A percentile compares a stretch with the other conserved stretches of the same genome.
Evolutionary conservation across 2,113 vertebrate species (phyloP).

Genomic region (Rhadina sibilatrix): DNA sequence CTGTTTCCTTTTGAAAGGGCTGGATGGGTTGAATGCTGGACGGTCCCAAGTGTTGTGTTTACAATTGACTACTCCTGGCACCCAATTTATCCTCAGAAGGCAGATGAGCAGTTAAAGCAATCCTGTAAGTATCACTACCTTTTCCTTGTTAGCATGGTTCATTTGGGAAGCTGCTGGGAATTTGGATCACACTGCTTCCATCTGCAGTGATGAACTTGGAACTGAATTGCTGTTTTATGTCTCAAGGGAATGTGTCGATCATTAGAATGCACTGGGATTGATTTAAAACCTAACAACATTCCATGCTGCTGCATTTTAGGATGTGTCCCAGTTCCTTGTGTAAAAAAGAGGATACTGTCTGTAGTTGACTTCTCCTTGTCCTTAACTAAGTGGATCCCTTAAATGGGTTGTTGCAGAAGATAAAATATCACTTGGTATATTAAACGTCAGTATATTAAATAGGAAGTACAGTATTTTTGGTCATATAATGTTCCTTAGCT

Average conservation of each 20-base stretch:
- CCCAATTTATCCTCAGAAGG: constrained; percentile 96
- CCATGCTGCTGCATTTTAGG: not conserved
- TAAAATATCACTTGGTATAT: not conserved
- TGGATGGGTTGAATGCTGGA: constrained; percentile 98
- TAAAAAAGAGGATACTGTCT: not conserved
- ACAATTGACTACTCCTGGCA: constrained; percentile 98
- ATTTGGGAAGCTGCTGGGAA: not conserved
- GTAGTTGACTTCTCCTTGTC: not conserved
- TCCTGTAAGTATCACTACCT: constrained; percentile 80
- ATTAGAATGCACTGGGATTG: not conserved
- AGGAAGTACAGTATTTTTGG: not conserved
- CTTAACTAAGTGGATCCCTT: not conserved
- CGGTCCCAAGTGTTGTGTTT: constrained; percentile 90
- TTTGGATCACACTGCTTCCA: not conserved
- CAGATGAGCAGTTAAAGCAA: constrained; percentile 93
- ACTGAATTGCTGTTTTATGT: not conserved
- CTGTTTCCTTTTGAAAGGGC: constrained; percentile 73
- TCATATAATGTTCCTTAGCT: not conserved
- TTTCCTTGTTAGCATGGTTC: not conserved
- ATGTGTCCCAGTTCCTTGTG: not conserved
- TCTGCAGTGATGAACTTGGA: not conserved
- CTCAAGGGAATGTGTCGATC: not conserved
- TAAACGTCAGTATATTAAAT: not conserved
- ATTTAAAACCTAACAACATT: not conserved
- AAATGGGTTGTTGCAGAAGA: not conserved